Base-by-base conservation (phyloP, 2,888 invertebrate genomes). In the Prostheceraeus crozeri region DNA sequence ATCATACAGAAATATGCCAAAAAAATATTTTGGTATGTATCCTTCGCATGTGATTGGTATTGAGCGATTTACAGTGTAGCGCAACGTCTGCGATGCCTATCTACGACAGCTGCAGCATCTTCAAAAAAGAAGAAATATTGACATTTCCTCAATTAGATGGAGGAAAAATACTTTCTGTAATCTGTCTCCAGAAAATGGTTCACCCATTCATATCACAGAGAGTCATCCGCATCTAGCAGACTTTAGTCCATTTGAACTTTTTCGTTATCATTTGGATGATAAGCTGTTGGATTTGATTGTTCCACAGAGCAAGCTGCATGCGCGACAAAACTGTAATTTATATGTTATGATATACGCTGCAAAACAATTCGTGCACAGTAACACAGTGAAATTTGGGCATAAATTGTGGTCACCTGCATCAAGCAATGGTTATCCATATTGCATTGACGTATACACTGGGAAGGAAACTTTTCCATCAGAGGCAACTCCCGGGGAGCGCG, bases 311-410 rank as follows among this genome's bases (percentile, higher is more conserved):
- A 31, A 62, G 4, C 16, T 23, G 30, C 59, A 63, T 59, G 62
- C 56, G 1, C 28, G 40, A 19, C 28, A 35, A 2, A 63, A 63
- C n/a, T 57, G 57, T 1, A 62, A 62, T 23, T 28, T 40, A 8
- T 64, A 68, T 10, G 71, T 74, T 72, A 65, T 70, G n/a, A 69
- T 71, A 16, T 75, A 75, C 61, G 74, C 67, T 65, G 46, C 60
- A 8, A 66, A 65, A 54, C 66, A 67, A 36, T 65, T 62, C 35
- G 65, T 63, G 14, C 33, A 60, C 21, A 65, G 66, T 21, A 68
- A 67, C 55, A 65, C 66, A 10, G 63, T 67, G 11, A 25, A 65
- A 10, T 67, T 64, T 64, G 64, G 67, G 1, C 68, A 62, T 53
- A 68, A 65, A 51, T 48, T 65, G 35, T 65, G 63, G 65, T 51